These are phyloP conservation scores for Oncopeltus fasciatus DNA, from an alignment of 1,140 invertebrate species.

Conservation along the genomic window DNA sequence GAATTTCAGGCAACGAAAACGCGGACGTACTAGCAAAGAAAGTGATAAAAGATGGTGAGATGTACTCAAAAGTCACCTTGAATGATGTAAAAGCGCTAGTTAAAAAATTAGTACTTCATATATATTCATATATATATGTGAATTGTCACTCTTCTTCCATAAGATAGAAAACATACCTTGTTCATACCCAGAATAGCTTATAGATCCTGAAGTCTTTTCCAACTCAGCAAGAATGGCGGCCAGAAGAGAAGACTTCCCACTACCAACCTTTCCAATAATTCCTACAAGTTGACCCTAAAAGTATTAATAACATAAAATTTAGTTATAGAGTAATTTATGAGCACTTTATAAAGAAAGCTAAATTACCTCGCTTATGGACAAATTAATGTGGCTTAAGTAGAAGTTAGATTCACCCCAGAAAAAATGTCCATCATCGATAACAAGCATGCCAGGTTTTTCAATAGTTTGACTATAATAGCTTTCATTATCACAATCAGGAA, in stretches of 20 bases:
- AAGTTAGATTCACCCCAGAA: conserved; percentile 34
- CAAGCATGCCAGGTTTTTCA: conserved; percentile 25
- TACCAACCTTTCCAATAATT: conserved; percentile 53
- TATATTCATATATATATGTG: too few species aligned
- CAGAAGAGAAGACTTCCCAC: conserved; percentile 64
- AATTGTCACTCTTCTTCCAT: too few species aligned
- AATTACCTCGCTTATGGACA: conserved; percentile 38
- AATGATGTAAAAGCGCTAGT: too few species aligned
- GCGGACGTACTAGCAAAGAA: too few species aligned
- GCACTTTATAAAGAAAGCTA: neutral
- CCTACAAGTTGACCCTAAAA: conserved; percentile 49
- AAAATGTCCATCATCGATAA: conserved; percentile 30
- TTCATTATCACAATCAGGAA: conserved; percentile 20
- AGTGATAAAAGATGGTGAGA: too few species aligned
- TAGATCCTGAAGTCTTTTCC: conserved; percentile 41
- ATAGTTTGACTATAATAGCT: conserved; percentile 22
- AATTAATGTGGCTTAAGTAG: conserved; percentile 37
- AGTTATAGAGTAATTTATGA: neutral
- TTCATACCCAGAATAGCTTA: conserved; percentile 44
- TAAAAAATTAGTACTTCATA: too few species aligned
- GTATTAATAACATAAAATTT: conserved; percentile 9
- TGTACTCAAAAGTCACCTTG: too few species aligned
- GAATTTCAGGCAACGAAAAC: too few species aligned
- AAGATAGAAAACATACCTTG: conserved; percentile 32
- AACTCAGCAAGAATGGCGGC: conserved; percentile 62